Base-by-base conservation (phyloP, 2,888 invertebrate species). In the Chaitophorus viminalis region DNA sequence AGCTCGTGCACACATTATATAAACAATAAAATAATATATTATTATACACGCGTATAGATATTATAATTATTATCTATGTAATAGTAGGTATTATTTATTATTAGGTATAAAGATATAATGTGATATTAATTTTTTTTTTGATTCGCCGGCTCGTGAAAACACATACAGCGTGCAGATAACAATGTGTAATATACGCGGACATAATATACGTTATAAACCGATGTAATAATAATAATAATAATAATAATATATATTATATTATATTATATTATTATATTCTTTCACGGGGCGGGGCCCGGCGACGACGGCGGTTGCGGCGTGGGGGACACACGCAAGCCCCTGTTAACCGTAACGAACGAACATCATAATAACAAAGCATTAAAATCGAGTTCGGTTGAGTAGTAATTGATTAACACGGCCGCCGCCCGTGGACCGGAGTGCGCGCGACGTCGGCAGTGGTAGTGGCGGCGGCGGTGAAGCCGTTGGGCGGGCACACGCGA, bases 311-410 rank as follows among this genome's bases (percentile, higher is more conserved):
- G 25, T 1, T 36, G 36, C n/a, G 33, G 39, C 65, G 60, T 31
- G 87, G 77, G 77, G 77, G 85, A 85, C 86, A 72, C 87, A 29
- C 81, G 81, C 81, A 74, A 87, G 74, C 87, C 87, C 87, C 87
- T 79, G 86, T 86, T 86, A 86, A 86, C 86, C 87, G 87, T 87
- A 81, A 87, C 87, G 87, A 87, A 87, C 89, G 78, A 89, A 89
- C 89, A 88, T 89, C 89, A 89, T 89, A 89, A 89, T 89, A 89
- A 89, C 89, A 89, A 89, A 89, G 89, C 89, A 89, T 89, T 89
- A 89, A 89, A 89, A 89, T 89, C 89, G 88, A 89, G 89, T 89
- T 89, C 89, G 88, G 89, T 89, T 89, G 89, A 89, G 88, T 89
- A 89, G 89, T 89, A 89, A 89, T 89, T 89, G 89, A 89, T 89